Conservation (phyloP, 2,888 invertebrate species). For the Acholoe squamosa region DNA sequence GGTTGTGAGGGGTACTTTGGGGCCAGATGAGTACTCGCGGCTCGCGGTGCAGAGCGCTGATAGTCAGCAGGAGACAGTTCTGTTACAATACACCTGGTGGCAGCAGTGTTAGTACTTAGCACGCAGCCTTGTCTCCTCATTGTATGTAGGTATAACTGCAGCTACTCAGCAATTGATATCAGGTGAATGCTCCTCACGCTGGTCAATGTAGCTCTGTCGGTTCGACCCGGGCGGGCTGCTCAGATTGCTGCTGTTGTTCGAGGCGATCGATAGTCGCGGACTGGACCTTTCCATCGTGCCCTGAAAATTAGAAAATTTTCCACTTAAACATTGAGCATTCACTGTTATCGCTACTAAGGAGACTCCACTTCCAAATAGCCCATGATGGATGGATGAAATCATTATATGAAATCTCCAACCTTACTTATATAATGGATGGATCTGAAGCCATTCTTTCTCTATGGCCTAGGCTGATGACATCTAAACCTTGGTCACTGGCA, state of each 20-base stretch:
- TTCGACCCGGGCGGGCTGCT: slow-evolving; percentile 87
- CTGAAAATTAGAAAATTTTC: background rate
- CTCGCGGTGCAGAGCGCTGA: background rate
- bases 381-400: no score
- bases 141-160: background rate
- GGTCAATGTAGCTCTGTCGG: slow-evolving; percentile 73
- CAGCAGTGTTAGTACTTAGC: no score
- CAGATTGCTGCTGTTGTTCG: slow-evolving; percentile 89
- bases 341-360: no score
- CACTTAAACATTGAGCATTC: background rate
- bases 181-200: slow-evolving; percentile 55
- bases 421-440: no score
- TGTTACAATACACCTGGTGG: no score
- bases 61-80: no score
- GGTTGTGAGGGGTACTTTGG: no score
- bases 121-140: background rate
- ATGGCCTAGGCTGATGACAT: no score
- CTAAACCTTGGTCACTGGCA: no score
- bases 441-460: no score
- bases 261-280: slow-evolving; percentile 88
- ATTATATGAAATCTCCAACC: no score
- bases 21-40: background rate
- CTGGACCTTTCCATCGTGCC: slow-evolving; percentile 53
- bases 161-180: slow-evolving; percentile 46
- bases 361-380: no score